Conservation (phyloP, 1,140 invertebrate genomes). For the Vollenhovia emeryi region DNA sequence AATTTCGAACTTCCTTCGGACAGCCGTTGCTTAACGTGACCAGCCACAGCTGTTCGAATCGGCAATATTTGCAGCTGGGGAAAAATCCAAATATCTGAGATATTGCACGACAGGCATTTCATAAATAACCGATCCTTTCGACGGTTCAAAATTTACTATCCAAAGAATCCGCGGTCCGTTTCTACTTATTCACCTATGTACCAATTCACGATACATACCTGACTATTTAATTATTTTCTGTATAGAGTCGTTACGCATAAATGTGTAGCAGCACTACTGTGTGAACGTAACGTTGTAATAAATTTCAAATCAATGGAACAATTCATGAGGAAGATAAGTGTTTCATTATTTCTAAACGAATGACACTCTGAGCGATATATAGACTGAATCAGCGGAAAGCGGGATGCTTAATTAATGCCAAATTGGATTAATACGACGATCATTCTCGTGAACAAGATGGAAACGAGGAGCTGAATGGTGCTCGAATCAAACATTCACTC, state of each 20-base stretch:
- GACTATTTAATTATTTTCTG: not conserved
- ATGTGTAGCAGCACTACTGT: not conserved
- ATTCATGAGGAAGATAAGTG: not conserved
- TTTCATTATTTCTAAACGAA: not conserved
- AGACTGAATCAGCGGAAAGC: conserved; percentile 53
- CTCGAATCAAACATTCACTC: conserved; percentile 70
- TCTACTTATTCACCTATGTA: not conserved
- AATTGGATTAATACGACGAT: conserved; percentile 70
- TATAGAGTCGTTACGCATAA: not conserved
- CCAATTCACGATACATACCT: not conserved
- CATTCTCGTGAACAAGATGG: conserved; percentile 5
- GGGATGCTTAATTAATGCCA: conserved; percentile 64
- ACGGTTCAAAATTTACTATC: not conserved
- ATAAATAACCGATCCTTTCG: not conserved
- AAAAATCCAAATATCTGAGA: conserved; percentile 17
- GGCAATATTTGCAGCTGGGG: not conserved
- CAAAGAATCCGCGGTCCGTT: not conserved
- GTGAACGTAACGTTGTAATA: not conserved
- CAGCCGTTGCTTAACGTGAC: conserved; percentile 44
- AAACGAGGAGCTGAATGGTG: conserved; percentile 53
- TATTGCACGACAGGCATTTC: not conserved
- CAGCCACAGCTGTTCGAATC: conserved; percentile 4
- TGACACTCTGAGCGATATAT: conserved; percentile 3
- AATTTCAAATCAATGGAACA: not conserved
- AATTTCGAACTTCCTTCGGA: conserved; percentile 26